Percentiles rank a stretch among this genome's conserved stretches.
Evolutionary conservation across 1,140 invertebrate species (phyloP).

Genomic region (Pogonomyrmex barbatus): DNA sequence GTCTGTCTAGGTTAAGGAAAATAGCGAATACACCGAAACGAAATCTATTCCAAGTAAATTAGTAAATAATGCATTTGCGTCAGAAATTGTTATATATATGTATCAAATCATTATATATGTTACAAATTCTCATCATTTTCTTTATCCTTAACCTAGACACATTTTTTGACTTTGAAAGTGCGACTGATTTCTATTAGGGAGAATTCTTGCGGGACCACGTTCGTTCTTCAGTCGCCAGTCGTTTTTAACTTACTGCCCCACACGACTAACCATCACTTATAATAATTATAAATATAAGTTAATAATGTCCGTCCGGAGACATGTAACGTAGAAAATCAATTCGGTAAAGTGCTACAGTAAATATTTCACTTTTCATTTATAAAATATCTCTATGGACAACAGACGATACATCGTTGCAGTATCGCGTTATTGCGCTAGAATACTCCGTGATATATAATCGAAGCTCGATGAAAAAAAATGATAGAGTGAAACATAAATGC

Average conservation of each 20-base stretch:
- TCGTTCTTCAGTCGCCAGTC: neutral
- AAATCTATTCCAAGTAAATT: neutral
- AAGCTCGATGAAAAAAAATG: constrained; percentile 40
- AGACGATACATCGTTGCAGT: constrained; percentile 14
- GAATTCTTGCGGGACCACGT: neutral
- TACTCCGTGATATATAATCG: constrained; percentile 13
- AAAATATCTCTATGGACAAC: constrained; percentile 55
- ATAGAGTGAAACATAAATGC: constrained; percentile 21
- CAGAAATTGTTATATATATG: constrained; percentile 13
- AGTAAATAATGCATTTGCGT: constrained; percentile 11
- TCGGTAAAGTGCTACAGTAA: constrained; percentile 20
- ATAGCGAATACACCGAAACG: neutral
- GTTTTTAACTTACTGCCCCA: neutral
- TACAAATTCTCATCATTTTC: constrained; percentile 3
- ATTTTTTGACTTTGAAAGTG: neutral
- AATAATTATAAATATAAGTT: constrained; percentile 62
- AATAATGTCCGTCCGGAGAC: constrained; percentile 23
- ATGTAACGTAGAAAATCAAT: constrained; percentile 57
- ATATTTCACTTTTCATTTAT: constrained; percentile 17
- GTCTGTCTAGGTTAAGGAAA: constrained; percentile 47
- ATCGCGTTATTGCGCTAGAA: constrained; percentile 22
- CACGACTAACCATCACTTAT: constrained; percentile 18
- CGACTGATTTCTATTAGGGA: constrained; percentile 11
- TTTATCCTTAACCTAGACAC: constrained; percentile 43
- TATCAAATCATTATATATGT: constrained; percentile 30